Percentiles rank a stretch among this genome's conserved stretches.
phyloP scores from a whole-genome alignment of 2,113 vertebrate genomes.

The Zosterops borbonicus region DNA sequence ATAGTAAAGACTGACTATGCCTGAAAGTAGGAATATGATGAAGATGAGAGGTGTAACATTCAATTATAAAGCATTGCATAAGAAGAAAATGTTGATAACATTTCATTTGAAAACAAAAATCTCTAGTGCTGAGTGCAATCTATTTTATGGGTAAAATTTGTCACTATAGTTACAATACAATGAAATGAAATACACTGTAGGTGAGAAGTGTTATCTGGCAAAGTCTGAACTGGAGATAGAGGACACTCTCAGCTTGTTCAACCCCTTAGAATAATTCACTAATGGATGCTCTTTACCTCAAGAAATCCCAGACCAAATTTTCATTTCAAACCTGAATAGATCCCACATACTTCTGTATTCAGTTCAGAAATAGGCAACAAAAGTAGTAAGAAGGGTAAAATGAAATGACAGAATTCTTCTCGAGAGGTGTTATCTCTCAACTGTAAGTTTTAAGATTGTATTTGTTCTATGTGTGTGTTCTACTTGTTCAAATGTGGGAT shows the following conservation, averaged over 20 bases:
- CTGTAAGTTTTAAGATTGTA: background rate
- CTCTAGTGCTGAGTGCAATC: background rate
- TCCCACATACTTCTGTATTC: background rate
- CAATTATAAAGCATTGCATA: conserved; percentile 10
- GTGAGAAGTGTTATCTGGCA: background rate
- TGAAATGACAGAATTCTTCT: background rate
- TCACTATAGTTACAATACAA: background rate
- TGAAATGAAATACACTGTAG: background rate
- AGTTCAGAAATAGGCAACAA: background rate
- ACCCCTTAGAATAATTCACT: background rate
- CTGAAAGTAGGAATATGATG: background rate
- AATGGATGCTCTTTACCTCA: background rate
- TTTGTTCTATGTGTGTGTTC: background rate
- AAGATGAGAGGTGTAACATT: background rate
- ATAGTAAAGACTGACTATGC: background rate
- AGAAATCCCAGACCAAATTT: background rate
- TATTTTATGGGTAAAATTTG: conserved; percentile 19
- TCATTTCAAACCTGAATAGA: background rate
- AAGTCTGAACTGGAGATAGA: background rate
- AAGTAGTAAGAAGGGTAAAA: background rate
- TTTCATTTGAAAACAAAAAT: conserved; percentile 39
- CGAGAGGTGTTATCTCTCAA: background rate
- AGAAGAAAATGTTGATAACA: conserved; percentile 12
- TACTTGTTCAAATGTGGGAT: background rate
- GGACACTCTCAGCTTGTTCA: background rate